Base-by-base conservation (phyloP, 2,888 invertebrate species). In the Sipha maydis region DNA sequence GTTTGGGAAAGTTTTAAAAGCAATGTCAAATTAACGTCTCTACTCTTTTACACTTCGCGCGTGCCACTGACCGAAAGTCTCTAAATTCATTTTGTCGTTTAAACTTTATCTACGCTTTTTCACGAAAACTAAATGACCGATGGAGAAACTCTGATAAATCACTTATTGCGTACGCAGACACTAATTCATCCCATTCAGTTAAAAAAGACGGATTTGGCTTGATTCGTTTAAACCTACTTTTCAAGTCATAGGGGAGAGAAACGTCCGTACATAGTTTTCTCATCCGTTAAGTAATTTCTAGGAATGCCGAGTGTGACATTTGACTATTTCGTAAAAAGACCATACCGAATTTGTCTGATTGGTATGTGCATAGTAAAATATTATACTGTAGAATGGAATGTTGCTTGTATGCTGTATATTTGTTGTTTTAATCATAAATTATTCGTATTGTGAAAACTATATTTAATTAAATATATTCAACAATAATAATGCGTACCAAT, bases 121-220 rank as follows among this genome's bases (percentile, higher is more conserved):
- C 41, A 31, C 41, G 17, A 56, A 82, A 75, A 75, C 80, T 88
- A 88, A 88, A 80, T 88, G 88, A 88, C 88, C 88, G 88, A 88
- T 88, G 88, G 80, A 75, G 54, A 85, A 79, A 85, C 88, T 67
- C 80, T 88, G 79, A 80, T 88, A 88, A 88, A 88, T 88, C 80
- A 80, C 77, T 85, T 85, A 85, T 34, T 67, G 31, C 61, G 61
- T 7, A 67, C 67, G 76, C 25, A 75, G 84, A 76, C 85, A 69
- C 86, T 86, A 86, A 86, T 86, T 79, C 79, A 71, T 71, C 28
- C 56, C 79, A 54, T 79, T 73, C 86, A 54, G 86, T 79, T 86
- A 86, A 86, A 79, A 86, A 85, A 85, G 85, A 86, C 86, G 86
- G 86, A 86, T 86, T 79, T 41, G 86, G 79, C 28, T 79, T 86